A percentile compares a stretch with the other conserved stretches of the same genome.
These are phyloP conservation scores for Tipula vernalis DNA, from an alignment of 2,888 invertebrate genomes.

Conservation along the genomic window DNA sequence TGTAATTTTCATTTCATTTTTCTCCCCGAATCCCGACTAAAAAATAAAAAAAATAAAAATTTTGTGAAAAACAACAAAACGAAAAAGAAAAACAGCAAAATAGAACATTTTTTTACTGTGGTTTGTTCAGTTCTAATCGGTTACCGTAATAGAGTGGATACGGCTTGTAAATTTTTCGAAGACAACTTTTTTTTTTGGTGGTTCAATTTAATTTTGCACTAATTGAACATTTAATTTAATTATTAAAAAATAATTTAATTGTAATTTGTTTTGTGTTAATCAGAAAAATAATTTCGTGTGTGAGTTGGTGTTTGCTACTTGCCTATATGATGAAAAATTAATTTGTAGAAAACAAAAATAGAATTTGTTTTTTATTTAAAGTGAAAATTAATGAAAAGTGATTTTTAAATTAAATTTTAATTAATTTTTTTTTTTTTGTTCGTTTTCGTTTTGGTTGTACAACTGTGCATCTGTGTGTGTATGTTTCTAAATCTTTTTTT, in stretches of 20 bases:
- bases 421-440: background rate
- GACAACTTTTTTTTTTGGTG: background rate
- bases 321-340: background rate
- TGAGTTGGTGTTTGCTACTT: background rate
- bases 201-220: background rate
- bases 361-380: background rate
- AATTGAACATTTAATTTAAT: background rate
- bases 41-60: background rate
- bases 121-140: background rate
- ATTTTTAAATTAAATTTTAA: background rate
- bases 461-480: background rate
- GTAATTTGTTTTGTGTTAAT: background rate
- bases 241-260: background rate
- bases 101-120: background rate
- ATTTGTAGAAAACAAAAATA: background rate
- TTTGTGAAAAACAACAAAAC: background rate
- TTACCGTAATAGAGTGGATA: background rate
- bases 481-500: background rate
- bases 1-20: background rate
- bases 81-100: background rate
- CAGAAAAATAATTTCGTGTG: background rate
- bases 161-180: background rate
- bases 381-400: conserved; percentile 4
- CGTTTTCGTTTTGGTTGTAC: background rate
- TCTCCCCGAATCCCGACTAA: background rate